Percentiles rank a stretch among this genome's conserved stretches.
Evolutionary conservation across 2,888 invertebrate species (phyloP).

Genomic region (Chalcis sispes): DNA sequence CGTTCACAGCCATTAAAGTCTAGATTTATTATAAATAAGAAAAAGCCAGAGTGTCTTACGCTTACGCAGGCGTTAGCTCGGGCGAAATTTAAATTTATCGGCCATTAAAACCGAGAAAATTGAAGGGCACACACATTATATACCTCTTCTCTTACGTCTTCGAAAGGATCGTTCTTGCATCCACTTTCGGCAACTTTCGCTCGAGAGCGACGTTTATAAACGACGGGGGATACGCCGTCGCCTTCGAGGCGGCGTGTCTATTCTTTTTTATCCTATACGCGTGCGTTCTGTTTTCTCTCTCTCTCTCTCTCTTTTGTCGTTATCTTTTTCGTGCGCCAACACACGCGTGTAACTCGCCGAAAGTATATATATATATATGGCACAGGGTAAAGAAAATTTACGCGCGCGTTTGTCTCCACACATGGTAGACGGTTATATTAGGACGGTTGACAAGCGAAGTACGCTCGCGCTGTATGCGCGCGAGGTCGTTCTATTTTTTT

Average conservation of each 20-base stretch:
- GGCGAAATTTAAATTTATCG: conserved; percentile 34
- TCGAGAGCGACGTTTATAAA: conserved; percentile 40
- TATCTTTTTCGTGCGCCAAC: not conserved
- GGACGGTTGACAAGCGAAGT: conserved; percentile 12
- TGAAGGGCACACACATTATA: not conserved
- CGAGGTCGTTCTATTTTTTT: conserved; percentile 3
- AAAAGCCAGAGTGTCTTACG: no score
- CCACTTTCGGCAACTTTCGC: not conserved
- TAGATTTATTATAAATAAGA: no score
- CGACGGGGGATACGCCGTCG: not conserved
- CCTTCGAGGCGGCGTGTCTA: not conserved
- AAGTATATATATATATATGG: no score
- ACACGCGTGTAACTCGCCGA: no score
- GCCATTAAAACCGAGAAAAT: conserved; percentile 1
- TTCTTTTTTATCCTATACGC: no score
- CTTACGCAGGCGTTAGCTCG: no score
- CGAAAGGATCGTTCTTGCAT: not conserved
- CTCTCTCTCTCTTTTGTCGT: not conserved
- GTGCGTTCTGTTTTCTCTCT: no score
- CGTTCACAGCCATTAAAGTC: not conserved
- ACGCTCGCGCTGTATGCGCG: not conserved
- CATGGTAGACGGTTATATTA: conserved; percentile 55
- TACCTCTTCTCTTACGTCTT: not conserved
- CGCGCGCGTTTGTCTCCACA: conserved; percentile 5
- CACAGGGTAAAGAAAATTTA: conserved; percentile 46